A percentile compares a stretch with the other conserved stretches of the same genome.
Conservation (phyloP, 2,797 vertebrate genomes). For the Chiloscyllium punctatum region DNA sequence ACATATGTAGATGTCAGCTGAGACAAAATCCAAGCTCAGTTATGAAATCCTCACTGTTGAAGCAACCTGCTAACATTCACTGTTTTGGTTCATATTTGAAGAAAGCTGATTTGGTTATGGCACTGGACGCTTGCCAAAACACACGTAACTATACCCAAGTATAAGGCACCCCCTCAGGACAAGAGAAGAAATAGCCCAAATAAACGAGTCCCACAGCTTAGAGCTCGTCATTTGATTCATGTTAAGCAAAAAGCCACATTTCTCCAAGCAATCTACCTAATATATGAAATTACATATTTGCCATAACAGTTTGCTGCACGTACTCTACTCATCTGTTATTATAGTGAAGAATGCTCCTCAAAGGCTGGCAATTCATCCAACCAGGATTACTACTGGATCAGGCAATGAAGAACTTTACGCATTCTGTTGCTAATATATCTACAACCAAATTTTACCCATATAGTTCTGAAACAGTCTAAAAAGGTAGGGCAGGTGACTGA, state of each 20-base stretch:
- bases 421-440: background rate
- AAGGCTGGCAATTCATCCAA: background rate
- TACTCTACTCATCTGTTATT: background rate
- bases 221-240: background rate
- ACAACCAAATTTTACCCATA: background rate
- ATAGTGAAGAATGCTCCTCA: background rate
- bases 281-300: background rate
- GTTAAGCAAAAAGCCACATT: background rate
- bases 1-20: background rate
- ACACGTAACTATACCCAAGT: background rate
- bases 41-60: background rate
- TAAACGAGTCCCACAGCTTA: background rate
- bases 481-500: no score
- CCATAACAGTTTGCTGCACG: background rate
- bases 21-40: background rate
- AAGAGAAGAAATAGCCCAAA: background rate
- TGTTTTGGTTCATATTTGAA: background rate
- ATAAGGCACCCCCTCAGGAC: background rate
- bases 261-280: background rate
- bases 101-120: background rate
- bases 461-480: no score
- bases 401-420: background rate
- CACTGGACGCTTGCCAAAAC: background rate
- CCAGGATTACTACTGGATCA: background rate
- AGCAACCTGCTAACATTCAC: background rate